Base-by-base conservation (phyloP, 2,113 vertebrate genomes). In the Platichthys stellatus region DNA sequence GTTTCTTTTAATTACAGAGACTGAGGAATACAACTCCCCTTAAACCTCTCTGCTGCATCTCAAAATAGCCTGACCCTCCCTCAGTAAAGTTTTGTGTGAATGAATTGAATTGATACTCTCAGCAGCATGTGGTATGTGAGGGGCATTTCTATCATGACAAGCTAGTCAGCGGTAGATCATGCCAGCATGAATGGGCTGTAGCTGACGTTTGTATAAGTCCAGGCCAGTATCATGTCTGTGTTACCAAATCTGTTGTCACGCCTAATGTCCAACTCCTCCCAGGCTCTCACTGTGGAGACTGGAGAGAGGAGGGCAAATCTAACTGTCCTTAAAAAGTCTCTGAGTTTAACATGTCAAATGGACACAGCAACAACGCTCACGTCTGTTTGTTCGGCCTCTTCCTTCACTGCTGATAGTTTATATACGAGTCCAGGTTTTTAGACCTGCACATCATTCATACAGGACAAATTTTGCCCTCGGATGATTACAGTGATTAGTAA, bases 1-100 rank as follows among this genome's bases (percentile, higher is more conserved):
- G 63, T 86, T 60, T 86, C 64, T 82, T 62, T 21, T 89, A 89
- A 90, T 93, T 88, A 84, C 71, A 81, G 72, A 81, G 72, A 1
- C 3, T 59, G 26, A 65, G 65, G 75, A 77, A 60, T 74, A 79
- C 67, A 86, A 85, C 15, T 77, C 58, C 28, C 38, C 12, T 75
- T 47, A 83, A 84, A 77, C 69, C 69, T 84, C 67, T 62, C 67
- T 63, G 82, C 59, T 76, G 74, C 74, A 69, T 74, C 79, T 84
- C 58, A 80, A 84, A 87, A 88, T 86, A 83, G 62, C 65, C 38
- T 63, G 57, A 78, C 31, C 74, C 81, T 83, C 86, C 79, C 83
- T 84, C 28, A 14, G 9, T 77, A 72, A 84, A 85, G 69, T 63
- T 69, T 74, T 49, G 69, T 81, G 84, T 58, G 54, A 81, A 45